Evolutionary conservation across 2,888 invertebrate species (phyloP).

Genomic region (Anaspis maculata): DNA sequence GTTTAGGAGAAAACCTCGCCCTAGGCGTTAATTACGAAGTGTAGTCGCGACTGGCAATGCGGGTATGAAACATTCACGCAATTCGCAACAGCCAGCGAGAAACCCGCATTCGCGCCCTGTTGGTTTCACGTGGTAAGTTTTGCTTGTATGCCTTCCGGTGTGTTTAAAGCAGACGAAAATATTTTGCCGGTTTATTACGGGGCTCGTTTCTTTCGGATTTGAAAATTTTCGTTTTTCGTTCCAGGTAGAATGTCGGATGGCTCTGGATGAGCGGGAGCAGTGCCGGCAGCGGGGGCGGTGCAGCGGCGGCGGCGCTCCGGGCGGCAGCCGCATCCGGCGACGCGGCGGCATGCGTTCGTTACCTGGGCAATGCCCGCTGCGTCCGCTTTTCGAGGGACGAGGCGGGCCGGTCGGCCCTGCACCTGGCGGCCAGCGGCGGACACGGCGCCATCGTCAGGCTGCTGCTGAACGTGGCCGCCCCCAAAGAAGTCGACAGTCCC

Average conservation of each 20-base stretch:
- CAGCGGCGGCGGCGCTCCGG: slow-evolving; percentile 34
- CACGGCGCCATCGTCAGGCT: slow-evolving; percentile 35
- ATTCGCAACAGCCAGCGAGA: no score
- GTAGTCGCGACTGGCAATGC: no score
- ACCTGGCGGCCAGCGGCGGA: slow-evolving; percentile 39
- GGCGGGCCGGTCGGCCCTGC: slow-evolving; percentile 37
- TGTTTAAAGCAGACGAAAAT: no score
- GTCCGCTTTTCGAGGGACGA: slow-evolving; percentile 40
- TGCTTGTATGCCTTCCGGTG: no score
- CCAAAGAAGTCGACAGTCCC: slow-evolving; percentile 46
- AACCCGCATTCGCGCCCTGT: no score
- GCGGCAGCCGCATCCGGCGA: slow-evolving; percentile 39
- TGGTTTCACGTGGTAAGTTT: no score
- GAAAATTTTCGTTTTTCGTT: no score
- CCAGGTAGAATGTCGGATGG: slow-evolving; percentile 39
- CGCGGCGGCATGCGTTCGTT: slow-evolving; percentile 32
- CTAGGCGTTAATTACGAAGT: no score
- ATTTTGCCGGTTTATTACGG: no score
- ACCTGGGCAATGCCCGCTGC: slow-evolving; percentile 31
- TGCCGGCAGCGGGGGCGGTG: slow-evolving; percentile 30
- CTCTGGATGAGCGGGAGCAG: slow-evolving; percentile 37
- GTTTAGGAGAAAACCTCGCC: no score
- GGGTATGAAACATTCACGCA: no score
- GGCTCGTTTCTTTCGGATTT: no score
- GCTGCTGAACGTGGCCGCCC: slow-evolving; percentile 38